Evolutionary conservation across 2,888 invertebrate genomes (phyloP).

Genomic region (Habroteleia sp.): DNA sequence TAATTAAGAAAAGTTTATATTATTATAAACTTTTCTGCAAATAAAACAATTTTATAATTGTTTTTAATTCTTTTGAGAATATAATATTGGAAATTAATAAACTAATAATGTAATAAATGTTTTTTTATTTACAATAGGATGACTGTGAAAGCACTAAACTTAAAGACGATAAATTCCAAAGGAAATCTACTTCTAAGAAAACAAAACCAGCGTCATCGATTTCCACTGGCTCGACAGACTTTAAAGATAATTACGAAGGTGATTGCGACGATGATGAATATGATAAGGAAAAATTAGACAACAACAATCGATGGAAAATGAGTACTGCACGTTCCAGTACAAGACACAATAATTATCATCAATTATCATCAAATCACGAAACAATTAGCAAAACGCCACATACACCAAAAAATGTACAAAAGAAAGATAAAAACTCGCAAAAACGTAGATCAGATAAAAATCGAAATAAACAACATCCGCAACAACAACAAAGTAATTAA

Average conservation of each 20-base stretch:
- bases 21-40: too few species aligned
- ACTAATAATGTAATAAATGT: not conserved
- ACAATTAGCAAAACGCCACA: conserved; percentile 72
- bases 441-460: conserved; percentile 76
- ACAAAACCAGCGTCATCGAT: conserved; percentile 69
- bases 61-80: too few species aligned
- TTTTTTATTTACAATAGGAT: too few species aligned
- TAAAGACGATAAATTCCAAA: conserved; percentile 75
- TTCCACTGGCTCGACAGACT: conserved; percentile 76
- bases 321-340: conserved; percentile 73
- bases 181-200: conserved; percentile 75
- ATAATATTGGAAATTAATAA: not conserved
- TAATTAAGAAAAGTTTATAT: too few species aligned
- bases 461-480: conserved; percentile 68
- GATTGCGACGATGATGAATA: conserved; percentile 81
- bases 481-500: conserved; percentile 45
- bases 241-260: conserved; percentile 81
- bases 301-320: conserved; percentile 78
- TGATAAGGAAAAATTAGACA: conserved; percentile 72
- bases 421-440: conserved; percentile 76
- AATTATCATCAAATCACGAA: conserved; percentile 66
- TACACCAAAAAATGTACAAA: conserved; percentile 73
- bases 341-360: conserved; percentile 71
- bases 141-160: conserved; percentile 70
- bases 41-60: too few species aligned